A percentile compares a stretch with the other conserved stretches of the same genome.
phyloP scores from a whole-genome alignment of 2,113 vertebrate species.

The Siniperca chuatsi region DNA sequence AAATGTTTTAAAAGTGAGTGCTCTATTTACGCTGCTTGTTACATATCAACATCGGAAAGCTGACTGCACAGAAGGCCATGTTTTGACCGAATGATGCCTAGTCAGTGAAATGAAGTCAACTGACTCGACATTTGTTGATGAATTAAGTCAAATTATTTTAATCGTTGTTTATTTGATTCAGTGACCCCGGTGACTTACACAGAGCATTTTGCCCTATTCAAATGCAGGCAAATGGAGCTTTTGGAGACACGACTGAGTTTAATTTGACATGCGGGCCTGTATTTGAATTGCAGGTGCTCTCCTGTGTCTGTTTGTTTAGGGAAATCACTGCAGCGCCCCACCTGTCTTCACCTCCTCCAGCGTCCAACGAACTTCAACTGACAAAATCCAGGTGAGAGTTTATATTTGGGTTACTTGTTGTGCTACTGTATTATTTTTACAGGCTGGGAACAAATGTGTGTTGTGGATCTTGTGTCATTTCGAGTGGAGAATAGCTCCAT shows the following conservation, averaged over 20 bases:
- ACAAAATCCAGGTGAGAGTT: conserved; percentile 69
- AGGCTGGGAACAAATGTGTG: conserved; percentile 1
- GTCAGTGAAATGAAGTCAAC: background rate
- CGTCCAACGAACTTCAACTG: conserved; percentile 69
- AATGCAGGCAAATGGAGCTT: conserved; percentile 76
- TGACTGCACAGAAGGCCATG: background rate
- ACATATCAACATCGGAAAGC: background rate
- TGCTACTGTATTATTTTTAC: background rate
- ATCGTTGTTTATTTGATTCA: background rate
- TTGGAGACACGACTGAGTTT: conserved; percentile 37
- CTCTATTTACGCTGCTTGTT: conserved; percentile 3
- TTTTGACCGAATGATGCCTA: background rate
- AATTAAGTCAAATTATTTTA: background rate
- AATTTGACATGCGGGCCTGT: conserved; percentile 25
- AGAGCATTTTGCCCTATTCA: conserved; percentile 62
- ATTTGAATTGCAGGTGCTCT: conserved; percentile 79
- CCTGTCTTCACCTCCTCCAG: conserved; percentile 40
- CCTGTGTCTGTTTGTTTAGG: conserved; percentile 80
- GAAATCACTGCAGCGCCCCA: conserved; percentile 79
- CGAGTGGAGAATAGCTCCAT: conserved; percentile 9
- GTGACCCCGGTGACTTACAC: background rate
- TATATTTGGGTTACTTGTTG: background rate
- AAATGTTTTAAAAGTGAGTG: conserved; percentile 50
- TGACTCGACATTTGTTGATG: background rate
- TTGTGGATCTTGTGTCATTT: background rate